A percentile compares a stretch with the other conserved stretches of the same genome.
phyloP scores from a whole-genome alignment of 2,797 vertebrate genomes.

The Echeneis naucrates region DNA sequence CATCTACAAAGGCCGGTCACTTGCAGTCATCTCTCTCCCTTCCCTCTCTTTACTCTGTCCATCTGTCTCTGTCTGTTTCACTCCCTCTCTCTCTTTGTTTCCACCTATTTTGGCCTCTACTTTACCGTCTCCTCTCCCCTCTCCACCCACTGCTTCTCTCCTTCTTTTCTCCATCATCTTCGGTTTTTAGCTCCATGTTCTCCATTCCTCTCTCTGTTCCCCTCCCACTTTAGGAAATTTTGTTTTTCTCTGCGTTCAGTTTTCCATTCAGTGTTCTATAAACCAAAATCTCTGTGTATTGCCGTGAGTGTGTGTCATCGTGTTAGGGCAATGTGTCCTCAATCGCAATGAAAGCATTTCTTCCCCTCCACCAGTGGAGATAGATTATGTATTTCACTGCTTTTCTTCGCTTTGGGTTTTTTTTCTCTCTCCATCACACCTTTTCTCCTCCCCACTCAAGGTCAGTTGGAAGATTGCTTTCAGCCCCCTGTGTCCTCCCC shows the following conservation, averaged over 20 bases:
- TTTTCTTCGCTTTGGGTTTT: conserved; percentile 67
- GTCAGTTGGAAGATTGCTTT: conserved; percentile 86
- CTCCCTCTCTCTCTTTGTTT: conserved; percentile 55
- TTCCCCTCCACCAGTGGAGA: conserved; percentile 72
- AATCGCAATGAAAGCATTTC: conserved; percentile 81
- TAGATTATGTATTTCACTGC: conserved; percentile 82
- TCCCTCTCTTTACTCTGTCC: conserved; percentile 68
- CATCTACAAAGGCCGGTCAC: conserved; percentile 72
- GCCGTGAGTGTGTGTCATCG: conserved; percentile 19
- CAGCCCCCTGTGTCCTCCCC: conserved; percentile 80
- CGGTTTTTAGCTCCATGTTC: conserved; percentile 22
- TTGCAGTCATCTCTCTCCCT: conserved; percentile 57
- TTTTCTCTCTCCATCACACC: conserved; percentile 54
- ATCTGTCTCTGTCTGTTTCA: conserved; percentile 73
- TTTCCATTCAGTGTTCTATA: conserved; percentile 44
- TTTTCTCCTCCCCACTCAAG: conserved; percentile 85
- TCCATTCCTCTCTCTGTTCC: conserved; percentile 25
- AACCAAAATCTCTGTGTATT: conserved; percentile 35
- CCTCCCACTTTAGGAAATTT: conserved; percentile 63
- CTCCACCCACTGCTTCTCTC: conserved; percentile 34
- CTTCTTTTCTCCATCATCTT: conserved; percentile 28
- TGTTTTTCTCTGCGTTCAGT: conserved; percentile 48
- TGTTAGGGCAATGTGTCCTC: conserved; percentile 75
- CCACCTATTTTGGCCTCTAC: conserved; percentile 54
- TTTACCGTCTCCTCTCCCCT: conserved; percentile 42